These are phyloP conservation scores for Lichenostomus cassidix DNA, from an alignment of 2,113 vertebrate species.

Conservation along the genomic window DNA sequence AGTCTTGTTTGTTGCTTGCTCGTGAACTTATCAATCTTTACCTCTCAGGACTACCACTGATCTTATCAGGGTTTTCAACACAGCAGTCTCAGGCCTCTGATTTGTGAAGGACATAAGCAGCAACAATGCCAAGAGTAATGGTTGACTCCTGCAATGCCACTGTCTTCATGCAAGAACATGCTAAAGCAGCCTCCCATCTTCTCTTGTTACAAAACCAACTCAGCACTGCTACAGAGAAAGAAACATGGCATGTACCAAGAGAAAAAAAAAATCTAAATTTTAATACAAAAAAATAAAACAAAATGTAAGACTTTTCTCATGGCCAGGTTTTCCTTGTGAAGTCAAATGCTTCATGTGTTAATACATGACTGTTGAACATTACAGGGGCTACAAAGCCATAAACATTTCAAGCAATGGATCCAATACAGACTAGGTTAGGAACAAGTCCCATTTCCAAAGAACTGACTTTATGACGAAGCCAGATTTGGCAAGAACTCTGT, in stretches of 20 bases:
- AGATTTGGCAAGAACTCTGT: background rate
- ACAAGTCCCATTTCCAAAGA: background rate
- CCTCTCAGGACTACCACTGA: background rate
- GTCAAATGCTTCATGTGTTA: background rate
- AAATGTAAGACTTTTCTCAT: background rate
- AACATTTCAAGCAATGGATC: background rate
- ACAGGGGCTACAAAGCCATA: background rate
- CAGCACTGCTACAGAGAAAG: background rate
- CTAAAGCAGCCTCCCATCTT: background rate
- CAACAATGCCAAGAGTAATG: background rate
- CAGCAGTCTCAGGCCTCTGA: background rate
- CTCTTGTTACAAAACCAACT: background rate
- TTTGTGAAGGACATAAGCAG: background rate
- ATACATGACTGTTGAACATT: background rate
- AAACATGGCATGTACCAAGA: background rate
- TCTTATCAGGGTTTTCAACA: background rate
- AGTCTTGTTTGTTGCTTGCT: background rate
- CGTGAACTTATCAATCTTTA: background rate
- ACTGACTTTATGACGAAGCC: background rate
- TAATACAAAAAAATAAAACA: background rate
- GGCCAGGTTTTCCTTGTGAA: background rate
- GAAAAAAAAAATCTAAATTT: background rate
- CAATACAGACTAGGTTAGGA: background rate
- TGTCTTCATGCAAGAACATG: background rate
- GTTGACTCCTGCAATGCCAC: background rate